These are phyloP conservation scores for Umimayanthus chanpuru DNA, from an alignment of 92 coral and sea anemone genomes.

Conservation along the genomic window DNA sequence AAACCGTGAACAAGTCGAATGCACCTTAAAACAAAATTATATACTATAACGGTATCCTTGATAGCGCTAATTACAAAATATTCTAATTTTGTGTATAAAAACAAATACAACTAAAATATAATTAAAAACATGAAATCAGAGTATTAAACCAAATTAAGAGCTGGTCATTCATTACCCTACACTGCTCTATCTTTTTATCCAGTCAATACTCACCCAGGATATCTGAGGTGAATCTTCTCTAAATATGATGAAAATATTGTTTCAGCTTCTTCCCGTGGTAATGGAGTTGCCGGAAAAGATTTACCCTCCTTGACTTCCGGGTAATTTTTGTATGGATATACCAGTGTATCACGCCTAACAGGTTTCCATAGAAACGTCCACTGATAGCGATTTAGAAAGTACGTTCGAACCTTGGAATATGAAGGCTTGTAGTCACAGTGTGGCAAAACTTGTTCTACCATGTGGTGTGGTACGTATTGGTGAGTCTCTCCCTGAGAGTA, in stretches of 20 bases:
- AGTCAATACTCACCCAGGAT: conserved; percentile 16
- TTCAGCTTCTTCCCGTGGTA: background rate
- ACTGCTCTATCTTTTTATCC: background rate
- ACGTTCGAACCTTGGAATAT: background rate
- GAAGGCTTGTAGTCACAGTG: conserved; percentile 33
- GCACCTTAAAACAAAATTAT: too few species aligned
- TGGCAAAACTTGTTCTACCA: background rate
- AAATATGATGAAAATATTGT: background rate
- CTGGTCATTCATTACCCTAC: background rate
- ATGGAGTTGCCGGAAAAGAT: background rate
- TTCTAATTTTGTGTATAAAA: too few species aligned
- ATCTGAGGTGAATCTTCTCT: background rate
- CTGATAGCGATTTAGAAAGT: background rate
- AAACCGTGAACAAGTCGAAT: too few species aligned
- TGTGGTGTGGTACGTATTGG: background rate
- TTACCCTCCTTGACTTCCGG: conserved; percentile 31
- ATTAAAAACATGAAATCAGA: too few species aligned
- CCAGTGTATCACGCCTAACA: conserved; percentile 34
- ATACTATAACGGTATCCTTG: too few species aligned
- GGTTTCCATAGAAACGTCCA: conserved; percentile 14
- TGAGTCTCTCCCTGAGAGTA: background rate
- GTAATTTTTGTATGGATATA: conserved; percentile 44
- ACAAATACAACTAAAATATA: background rate
- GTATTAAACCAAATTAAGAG: too few species aligned
- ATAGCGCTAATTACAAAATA: too few species aligned